phyloP scores from a whole-genome alignment of 2,797 vertebrate species.

The Clarias laeviceps region DNA sequence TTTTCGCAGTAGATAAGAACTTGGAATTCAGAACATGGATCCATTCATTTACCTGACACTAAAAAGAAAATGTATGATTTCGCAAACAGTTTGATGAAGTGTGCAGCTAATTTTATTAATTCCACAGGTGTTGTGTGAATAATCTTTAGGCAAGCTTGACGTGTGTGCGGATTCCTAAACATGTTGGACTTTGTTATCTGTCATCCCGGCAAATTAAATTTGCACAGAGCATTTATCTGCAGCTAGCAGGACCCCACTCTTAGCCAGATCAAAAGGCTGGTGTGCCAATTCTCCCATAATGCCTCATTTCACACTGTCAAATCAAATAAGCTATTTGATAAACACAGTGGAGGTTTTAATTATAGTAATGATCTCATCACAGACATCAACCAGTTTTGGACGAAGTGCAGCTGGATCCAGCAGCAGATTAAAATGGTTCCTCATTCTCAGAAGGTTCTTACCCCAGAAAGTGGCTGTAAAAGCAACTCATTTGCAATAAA shows the following conservation, averaged over 20 bases:
- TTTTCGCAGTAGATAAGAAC: not conserved
- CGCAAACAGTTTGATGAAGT: not conserved
- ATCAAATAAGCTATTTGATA: slow-evolving; percentile 55
- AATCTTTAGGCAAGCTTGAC: slow-evolving; percentile 16
- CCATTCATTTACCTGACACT: not conserved
- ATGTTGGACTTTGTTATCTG: slow-evolving; percentile 29
- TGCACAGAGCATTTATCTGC: slow-evolving; percentile 34
- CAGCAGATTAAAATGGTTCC: slow-evolving; percentile 42
- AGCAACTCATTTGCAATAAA: not conserved
- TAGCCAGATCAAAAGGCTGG: slow-evolving; percentile 52
- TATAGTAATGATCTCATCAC: slow-evolving; percentile 53
- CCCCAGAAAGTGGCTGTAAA: not conserved
- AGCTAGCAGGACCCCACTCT: slow-evolving; percentile 18
- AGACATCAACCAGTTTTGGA: slow-evolving; percentile 41
- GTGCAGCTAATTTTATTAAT: not conserved
- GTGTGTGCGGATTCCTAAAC: slow-evolving; percentile 28
- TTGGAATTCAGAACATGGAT: not conserved
- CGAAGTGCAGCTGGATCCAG: slow-evolving; percentile 27
- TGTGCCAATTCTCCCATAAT: slow-evolving; percentile 39
- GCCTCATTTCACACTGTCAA: slow-evolving; percentile 52
- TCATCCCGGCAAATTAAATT: slow-evolving; percentile 49
- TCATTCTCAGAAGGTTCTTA: slow-evolving; percentile 6
- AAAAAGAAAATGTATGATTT: not conserved
- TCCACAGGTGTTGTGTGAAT: slow-evolving; percentile 4
- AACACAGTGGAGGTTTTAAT: slow-evolving; percentile 57